Evolutionary conservation across 1,140 invertebrate genomes (phyloP).

Genomic region (Maniola jurtina): DNA sequence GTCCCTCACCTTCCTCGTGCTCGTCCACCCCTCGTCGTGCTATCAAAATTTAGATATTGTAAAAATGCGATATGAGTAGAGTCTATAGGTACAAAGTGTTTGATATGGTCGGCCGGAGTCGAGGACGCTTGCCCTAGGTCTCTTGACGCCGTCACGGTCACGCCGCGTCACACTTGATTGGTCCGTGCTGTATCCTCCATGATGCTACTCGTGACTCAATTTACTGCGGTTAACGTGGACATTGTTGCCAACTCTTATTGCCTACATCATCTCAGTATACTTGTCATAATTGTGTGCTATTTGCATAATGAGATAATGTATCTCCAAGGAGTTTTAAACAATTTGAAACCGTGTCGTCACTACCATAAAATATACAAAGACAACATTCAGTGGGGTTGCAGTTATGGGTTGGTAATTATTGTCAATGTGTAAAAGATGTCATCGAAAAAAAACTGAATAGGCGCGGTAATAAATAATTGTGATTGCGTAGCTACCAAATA

Average conservation of each 20-base stretch:
- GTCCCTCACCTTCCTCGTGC: too few species aligned
- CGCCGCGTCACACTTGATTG: slow-evolving; percentile 54
- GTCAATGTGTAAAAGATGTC: too few species aligned
- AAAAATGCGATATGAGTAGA: neutral
- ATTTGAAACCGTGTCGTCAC: too few species aligned
- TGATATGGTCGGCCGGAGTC: slow-evolving; percentile 58
- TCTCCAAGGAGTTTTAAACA: neutral
- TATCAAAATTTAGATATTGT: too few species aligned
- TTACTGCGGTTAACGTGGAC: neutral
- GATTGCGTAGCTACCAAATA: too few species aligned
- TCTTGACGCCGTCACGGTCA: slow-evolving; percentile 46
- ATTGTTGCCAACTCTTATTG: neutral
- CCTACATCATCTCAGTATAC: neutral
- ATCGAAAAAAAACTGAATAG: too few species aligned
- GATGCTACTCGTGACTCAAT: slow-evolving; percentile 21
- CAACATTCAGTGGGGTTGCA: too few species aligned
- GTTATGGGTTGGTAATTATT: too few species aligned
- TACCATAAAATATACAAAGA: too few species aligned
- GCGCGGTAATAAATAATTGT: too few species aligned
- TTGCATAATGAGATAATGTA: neutral
- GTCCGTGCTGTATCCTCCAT: slow-evolving; percentile 31
- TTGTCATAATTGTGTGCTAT: neutral
- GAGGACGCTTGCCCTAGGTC: slow-evolving; percentile 60
- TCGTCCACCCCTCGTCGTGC: too few species aligned
- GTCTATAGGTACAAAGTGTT: slow-evolving; percentile 20